Evolutionary conservation across 2,888 invertebrate genomes (phyloP).

Genomic region (Tortricodes alternella): DNA sequence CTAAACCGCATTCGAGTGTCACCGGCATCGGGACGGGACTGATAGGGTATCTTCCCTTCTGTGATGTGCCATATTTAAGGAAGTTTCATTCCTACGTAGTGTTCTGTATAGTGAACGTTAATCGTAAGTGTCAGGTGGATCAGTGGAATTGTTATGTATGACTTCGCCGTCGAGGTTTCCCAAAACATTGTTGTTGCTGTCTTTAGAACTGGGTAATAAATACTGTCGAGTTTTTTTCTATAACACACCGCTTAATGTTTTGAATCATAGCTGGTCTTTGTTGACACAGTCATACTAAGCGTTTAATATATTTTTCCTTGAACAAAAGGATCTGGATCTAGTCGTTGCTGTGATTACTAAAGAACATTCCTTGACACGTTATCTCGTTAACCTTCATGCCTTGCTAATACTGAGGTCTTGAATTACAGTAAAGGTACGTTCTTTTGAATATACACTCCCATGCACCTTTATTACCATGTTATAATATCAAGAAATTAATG

Average conservation of each 20-base stretch:
- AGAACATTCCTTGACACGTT: constrained; percentile 33
- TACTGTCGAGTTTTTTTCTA: neutral
- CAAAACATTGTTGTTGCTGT: constrained; percentile 32
- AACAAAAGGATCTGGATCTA: neutral
- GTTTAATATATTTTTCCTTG: constrained; percentile 15
- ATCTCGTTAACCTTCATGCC: constrained; percentile 43
- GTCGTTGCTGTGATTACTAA: neutral
- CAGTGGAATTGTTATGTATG: constrained; percentile 67
- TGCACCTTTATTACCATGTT: neutral
- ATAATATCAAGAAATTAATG: constrained; percentile 14
- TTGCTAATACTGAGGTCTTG: constrained; percentile 27
- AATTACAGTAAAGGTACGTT: neutral
- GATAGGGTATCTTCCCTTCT: constrained; percentile 11
- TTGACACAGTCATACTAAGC: neutral
- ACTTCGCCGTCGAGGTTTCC: constrained; percentile 62
- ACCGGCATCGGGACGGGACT: constrained; percentile 32
- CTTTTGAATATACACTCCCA: neutral
- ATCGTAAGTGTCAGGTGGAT: constrained; percentile 64
- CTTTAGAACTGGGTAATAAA: neutral
- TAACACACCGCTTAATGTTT: neutral
- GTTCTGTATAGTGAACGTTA: constrained; percentile 41
- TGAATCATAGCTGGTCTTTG: constrained; percentile 11
- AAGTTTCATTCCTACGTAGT: neutral
- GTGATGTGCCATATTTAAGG: constrained; percentile 15
- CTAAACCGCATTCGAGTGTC: constrained; percentile 39